These are phyloP conservation scores for Clarias macrocephalus DNA, from an alignment of 2,113 vertebrate genomes.

Conservation along the genomic window DNA sequence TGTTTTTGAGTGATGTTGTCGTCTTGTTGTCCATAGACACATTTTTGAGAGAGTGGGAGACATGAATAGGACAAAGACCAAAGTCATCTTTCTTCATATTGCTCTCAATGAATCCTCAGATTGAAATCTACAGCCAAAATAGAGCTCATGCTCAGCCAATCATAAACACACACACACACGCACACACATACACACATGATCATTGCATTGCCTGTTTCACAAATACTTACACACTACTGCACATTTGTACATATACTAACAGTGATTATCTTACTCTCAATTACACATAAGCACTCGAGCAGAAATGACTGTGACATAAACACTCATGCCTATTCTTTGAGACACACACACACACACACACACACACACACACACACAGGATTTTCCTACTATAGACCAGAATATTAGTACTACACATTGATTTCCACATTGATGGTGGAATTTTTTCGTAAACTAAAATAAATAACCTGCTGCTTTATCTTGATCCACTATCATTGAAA, in stretches of 20 bases:
- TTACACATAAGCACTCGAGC: constrained; percentile 36
- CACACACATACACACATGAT: constrained; percentile 26
- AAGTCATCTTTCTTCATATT: constrained; percentile 15
- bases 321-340: constrained; percentile 24
- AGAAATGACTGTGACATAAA: constrained; percentile 37
- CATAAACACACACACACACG: constrained; percentile 28
- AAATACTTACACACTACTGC: constrained; percentile 33
- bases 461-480: constrained; percentile 75
- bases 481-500: constrained; percentile 63
- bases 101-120: constrained; percentile 8
- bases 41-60: background rate
- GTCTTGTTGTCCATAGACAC: background rate
- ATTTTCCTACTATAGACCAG: background rate
- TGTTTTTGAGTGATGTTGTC: background rate
- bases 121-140: constrained; percentile 26
- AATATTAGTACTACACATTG: constrained; percentile 69
- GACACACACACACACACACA: constrained; percentile 9
- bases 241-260: constrained; percentile 40
- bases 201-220: constrained; percentile 3
- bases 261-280: constrained; percentile 42
- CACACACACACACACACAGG: background rate
- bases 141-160: constrained; percentile 33
- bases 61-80: background rate
- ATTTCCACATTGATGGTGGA: constrained; percentile 55
- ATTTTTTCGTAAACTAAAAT: constrained; percentile 77